Conservation (phyloP, 2,888 invertebrate species). For the Steinernema scapterisci region DNA sequence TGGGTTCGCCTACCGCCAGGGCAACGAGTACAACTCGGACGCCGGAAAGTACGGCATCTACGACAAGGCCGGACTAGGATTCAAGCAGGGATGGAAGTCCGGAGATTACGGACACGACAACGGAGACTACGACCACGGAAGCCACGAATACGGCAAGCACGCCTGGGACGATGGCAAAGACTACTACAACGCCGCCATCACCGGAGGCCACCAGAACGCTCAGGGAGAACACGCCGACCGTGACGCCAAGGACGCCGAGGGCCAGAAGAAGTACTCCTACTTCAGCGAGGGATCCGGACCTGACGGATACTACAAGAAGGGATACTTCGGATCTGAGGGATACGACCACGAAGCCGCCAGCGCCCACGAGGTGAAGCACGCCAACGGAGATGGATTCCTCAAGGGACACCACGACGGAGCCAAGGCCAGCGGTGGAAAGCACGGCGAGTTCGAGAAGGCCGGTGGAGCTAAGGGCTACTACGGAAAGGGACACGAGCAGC, state of each 20-base stretch:
- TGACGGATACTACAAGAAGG: conserved; percentile 50
- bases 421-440: conserved; percentile 4
- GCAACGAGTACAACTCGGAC: not conserved
- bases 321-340: conserved; percentile 51
- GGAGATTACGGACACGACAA: conserved; percentile 25
- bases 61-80: conserved; percentile 22
- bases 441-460: conserved; percentile 19
- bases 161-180: not conserved
- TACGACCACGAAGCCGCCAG: conserved; percentile 38
- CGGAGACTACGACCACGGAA: conserved; percentile 7
- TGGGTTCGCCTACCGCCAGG: conserved; percentile 9
- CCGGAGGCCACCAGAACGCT: conserved; percentile 13
- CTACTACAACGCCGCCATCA: conserved; percentile 11
- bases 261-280: conserved; percentile 52
- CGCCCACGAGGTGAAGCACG: conserved; percentile 27
- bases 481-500: conserved; percentile 15
- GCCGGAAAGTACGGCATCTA: conserved; percentile 14
- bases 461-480: conserved; percentile 17
- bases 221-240: conserved; percentile 21
- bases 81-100: not conserved
- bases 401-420: conserved; percentile 44
- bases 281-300: conserved; percentile 51
- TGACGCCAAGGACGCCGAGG: conserved; percentile 42
- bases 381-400: conserved; percentile 12
- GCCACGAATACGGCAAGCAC: not conserved